Evolutionary conservation across 2,888 invertebrate genomes (phyloP).

Genomic region (Ophion ellenae): DNA sequence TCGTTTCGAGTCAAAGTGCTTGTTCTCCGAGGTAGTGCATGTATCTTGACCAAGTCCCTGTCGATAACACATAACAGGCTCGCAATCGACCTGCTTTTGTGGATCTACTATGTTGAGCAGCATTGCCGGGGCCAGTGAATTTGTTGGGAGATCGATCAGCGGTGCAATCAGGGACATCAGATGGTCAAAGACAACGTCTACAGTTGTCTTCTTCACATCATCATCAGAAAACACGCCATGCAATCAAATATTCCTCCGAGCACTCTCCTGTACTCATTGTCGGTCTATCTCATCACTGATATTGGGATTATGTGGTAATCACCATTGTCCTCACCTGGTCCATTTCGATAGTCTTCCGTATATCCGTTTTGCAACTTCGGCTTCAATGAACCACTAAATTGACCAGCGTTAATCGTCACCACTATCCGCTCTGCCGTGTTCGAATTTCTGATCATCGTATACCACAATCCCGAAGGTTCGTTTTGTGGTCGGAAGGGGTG

Average conservation of each 20-base stretch:
- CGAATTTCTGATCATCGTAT: slow-evolving; percentile 19
- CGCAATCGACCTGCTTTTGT: not conserved
- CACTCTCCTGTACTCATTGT: not conserved
- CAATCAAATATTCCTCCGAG: not conserved
- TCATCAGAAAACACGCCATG: not conserved
- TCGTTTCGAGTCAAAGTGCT: not conserved
- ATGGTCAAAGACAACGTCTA: not conserved
- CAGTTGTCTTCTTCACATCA: not conserved
- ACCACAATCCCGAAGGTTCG: slow-evolving; percentile 19
- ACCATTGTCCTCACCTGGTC: not conserved
- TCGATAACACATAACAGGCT: not conserved
- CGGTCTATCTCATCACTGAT: not conserved
- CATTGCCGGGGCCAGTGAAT: no score
- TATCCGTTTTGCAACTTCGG: slow-evolving; percentile 16
- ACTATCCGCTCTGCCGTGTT: slow-evolving; percentile 40
- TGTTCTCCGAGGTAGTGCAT: not conserved
- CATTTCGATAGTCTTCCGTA: not conserved
- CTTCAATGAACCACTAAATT: slow-evolving; percentile 51
- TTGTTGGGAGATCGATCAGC: no score
- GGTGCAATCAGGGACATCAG: not conserved
- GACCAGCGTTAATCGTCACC: slow-evolving; percentile 49
- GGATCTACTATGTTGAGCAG: no score
- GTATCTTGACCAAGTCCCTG: not conserved
- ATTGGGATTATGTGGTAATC: not conserved
- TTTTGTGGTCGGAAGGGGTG: not conserved